Evolutionary conservation across 2,888 invertebrate genomes (phyloP).

Genomic region (Lithophane semibrunnea): DNA sequence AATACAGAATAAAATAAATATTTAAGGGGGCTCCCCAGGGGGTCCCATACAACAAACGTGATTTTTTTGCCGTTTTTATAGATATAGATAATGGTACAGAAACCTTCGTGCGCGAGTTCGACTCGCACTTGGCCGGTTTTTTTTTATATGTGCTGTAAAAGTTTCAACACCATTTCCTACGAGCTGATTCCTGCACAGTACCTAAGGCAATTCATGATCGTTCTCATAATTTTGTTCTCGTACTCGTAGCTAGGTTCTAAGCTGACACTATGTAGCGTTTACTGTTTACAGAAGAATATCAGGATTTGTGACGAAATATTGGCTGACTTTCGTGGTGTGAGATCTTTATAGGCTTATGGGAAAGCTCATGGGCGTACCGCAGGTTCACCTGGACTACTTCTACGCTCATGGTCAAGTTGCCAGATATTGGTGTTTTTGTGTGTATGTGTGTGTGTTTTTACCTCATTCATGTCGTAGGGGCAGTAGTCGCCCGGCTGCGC

Average conservation of each 20-base stretch:
- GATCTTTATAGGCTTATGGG: not conserved
- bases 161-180: no score
- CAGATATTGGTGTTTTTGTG: not conserved
- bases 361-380: not conserved
- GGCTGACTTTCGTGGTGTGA: not conserved
- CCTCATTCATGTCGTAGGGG: conserved; percentile 80
- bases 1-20: no score
- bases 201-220: not conserved
- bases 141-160: no score
- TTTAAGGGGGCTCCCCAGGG: no score
- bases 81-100: no score
- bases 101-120: no score
- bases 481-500: conserved; percentile 68
- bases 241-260: not conserved
- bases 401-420: not conserved
- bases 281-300: no score
- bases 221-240: not conserved
- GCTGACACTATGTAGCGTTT: no score
- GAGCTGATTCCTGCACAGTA: no score
- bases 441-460: conserved; percentile 47
- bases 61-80: no score
- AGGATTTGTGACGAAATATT: not conserved
- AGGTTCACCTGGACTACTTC: not conserved
- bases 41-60: no score
- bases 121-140: no score